Conservation (phyloP, 2,888 invertebrate species). For the Hyppa rectilinea region DNA sequence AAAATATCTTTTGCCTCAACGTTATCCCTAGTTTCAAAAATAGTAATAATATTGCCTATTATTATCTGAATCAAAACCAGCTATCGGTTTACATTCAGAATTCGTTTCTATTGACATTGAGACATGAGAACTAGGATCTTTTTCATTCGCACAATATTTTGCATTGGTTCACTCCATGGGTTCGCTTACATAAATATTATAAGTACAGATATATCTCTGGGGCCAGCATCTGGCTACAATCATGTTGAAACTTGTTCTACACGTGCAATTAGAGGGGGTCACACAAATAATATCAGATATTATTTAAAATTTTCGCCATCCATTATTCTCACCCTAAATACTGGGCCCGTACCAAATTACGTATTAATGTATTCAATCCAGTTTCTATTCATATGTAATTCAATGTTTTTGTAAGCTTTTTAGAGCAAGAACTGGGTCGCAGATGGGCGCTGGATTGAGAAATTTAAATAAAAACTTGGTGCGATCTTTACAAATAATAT, state of each 20-base stretch:
- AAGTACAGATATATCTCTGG: slow-evolving; percentile 44
- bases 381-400: slow-evolving; percentile 89
- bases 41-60: background rate
- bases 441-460: slow-evolving; percentile 87
- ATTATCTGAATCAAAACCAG: background rate
- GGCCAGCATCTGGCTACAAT: slow-evolving; percentile 72
- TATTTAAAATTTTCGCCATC: slow-evolving; percentile 84
- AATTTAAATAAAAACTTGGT: slow-evolving; percentile 86
- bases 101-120: slow-evolving; percentile 1
- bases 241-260: slow-evolving; percentile 83
- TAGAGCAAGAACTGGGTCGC: slow-evolving; percentile 86
- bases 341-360: slow-evolving; percentile 87
- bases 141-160: slow-evolving; percentile 30
- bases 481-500: slow-evolving; percentile 73
- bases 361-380: slow-evolving; percentile 89
- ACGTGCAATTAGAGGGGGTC: slow-evolving; percentile 83
- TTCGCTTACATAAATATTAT: slow-evolving; percentile 7
- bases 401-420: slow-evolving; percentile 87
- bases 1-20: background rate
- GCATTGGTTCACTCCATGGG: slow-evolving; percentile 13
- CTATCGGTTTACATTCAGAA: slow-evolving; percentile 1
- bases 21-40: background rate
- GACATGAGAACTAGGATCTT: slow-evolving; percentile 28
- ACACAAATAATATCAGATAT: slow-evolving; percentile 72
- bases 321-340: slow-evolving; percentile 87